Conservation (phyloP, 2,113 vertebrate species). For the Cairina moschata region DNA sequence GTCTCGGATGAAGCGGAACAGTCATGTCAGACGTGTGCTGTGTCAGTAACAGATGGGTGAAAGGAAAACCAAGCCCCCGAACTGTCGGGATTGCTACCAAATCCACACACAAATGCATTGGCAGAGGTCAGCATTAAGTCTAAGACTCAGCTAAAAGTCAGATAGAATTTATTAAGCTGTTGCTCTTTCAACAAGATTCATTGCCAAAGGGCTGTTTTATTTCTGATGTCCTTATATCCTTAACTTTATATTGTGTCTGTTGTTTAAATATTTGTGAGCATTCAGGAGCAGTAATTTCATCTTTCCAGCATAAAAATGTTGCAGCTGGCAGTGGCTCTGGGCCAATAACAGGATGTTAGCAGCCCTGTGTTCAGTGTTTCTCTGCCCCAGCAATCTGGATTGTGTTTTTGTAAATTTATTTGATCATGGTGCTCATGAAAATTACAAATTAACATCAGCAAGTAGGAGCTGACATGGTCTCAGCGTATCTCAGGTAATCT, state of each 20-base stretch:
- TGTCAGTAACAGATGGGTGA: not conserved
- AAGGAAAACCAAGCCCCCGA: slow-evolving; percentile 5
- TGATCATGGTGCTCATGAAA: not conserved
- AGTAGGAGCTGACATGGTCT: not conserved
- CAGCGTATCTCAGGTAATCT: not conserved
- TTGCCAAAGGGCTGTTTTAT: not conserved
- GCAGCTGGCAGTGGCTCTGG: slow-evolving; percentile 58
- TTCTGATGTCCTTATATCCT: not conserved
- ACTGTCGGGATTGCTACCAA: not conserved
- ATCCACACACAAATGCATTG: not conserved
- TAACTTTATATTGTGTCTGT: not conserved
- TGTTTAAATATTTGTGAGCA: slow-evolving; percentile 3
- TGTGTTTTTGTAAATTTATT: slow-evolving; percentile 60
- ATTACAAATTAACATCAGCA: slow-evolving; percentile 10
- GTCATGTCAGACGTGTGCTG: not conserved
- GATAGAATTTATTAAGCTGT: not conserved
- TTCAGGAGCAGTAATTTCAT: slow-evolving; percentile 34
- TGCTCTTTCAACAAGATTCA: not conserved
- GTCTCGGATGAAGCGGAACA: not conserved
- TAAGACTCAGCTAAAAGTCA: not conserved
- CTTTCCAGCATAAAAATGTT: slow-evolving; percentile 25
- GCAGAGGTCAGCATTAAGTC: not conserved
- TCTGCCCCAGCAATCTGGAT: slow-evolving; percentile 55
- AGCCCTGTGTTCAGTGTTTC: slow-evolving; percentile 34
- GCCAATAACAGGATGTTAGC: slow-evolving; percentile 59